phyloP scores from a whole-genome alignment of 2,888 invertebrate species.

The Margaritifera margaritifera region DNA sequence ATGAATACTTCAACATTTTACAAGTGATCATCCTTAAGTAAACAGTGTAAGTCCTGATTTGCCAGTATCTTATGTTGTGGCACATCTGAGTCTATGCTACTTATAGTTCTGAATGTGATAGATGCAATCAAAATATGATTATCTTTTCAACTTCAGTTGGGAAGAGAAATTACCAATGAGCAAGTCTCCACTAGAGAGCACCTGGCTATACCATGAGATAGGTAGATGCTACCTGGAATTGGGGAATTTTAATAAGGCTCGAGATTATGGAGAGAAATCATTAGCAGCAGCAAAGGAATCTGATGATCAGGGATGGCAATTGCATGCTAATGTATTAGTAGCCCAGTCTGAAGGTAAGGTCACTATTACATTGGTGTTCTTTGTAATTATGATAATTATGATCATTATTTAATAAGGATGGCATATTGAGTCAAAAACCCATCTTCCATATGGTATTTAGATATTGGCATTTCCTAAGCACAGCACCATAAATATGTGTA shows the following conservation, averaged over 20 bases:
- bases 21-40: no score
- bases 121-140: no score
- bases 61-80: no score
- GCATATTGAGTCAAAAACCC: background rate
- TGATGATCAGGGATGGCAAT: constrained; percentile 69
- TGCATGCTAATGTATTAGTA: constrained; percentile 69
- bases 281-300: constrained; percentile 64
- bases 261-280: constrained; percentile 69
- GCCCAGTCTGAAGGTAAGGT: constrained; percentile 68
- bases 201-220: constrained; percentile 75
- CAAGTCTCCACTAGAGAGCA: constrained; percentile 71
- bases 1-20: no score
- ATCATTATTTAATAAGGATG: background rate
- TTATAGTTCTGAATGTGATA: no score
- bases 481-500: no score
- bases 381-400: no score
- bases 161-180: constrained; percentile 71
- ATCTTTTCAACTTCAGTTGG: constrained; percentile 57
- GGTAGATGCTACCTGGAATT: constrained; percentile 73
- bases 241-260: constrained; percentile 56
- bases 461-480: no score
- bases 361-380: no score
- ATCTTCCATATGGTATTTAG: no score
- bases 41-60: no score
- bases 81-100: no score